Percentiles rank a stretch among this genome's conserved stretches.
Conservation (phyloP, 2,797 vertebrate genomes). For the Danio jaintianensis region DNA sequence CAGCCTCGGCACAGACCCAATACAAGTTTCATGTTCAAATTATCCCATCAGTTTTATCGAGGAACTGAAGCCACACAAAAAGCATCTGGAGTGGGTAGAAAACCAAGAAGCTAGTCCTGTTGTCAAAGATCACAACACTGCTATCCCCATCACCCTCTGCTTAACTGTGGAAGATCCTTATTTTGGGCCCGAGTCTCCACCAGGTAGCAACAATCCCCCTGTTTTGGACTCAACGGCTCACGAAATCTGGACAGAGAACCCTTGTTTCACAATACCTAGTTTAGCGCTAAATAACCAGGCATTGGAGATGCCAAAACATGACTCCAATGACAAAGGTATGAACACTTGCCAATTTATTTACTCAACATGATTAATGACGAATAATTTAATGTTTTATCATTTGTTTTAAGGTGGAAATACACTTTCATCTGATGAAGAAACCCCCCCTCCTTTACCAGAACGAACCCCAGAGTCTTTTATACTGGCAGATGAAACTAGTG, state of each 20-base stretch:
- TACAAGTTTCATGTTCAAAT: conserved; percentile 21
- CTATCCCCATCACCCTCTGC: conserved; percentile 55
- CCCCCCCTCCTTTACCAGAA: conserved; percentile 89
- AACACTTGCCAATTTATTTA: background rate
- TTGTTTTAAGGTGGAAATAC: conserved; percentile 52
- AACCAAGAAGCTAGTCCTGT: conserved; percentile 2
- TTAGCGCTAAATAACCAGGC: conserved; percentile 62
- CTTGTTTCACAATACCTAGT: conserved; percentile 48
- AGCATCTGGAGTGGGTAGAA: conserved; percentile 13
- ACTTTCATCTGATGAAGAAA: conserved; percentile 72
- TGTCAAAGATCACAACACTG: background rate
- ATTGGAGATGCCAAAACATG: conserved; percentile 44
- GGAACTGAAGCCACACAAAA: conserved; percentile 1
- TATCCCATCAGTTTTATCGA: conserved; percentile 36
- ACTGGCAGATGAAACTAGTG: conserved; percentile 71
- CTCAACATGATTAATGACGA: background rate
- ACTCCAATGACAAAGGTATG: conserved; percentile 16
- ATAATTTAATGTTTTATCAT: conserved; percentile 11
- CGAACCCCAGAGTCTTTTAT: conserved; percentile 92
- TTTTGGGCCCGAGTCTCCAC: conserved; percentile 65
- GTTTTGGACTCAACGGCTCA: background rate
- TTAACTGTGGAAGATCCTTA: conserved; percentile 82
- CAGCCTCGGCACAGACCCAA: conserved; percentile 18
- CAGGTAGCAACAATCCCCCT: background rate
- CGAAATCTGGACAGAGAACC: conserved; percentile 40